These are phyloP conservation scores for Philaethria dido DNA, from an alignment of 2,888 invertebrate species.

Conservation along the genomic window DNA sequence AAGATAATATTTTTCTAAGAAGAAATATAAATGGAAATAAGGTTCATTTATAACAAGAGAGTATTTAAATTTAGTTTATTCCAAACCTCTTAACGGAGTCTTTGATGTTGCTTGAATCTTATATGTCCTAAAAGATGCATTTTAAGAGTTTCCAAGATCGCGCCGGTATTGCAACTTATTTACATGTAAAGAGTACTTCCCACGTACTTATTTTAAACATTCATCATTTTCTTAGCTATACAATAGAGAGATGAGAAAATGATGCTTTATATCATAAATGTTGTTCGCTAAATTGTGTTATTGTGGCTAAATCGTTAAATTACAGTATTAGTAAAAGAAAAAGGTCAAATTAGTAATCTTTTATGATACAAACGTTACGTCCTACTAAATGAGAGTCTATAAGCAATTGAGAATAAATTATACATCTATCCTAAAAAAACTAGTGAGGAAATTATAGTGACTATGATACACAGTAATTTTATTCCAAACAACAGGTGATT, in stretches of 20 bases:
- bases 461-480: too few species aligned
- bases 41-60: conserved; percentile 16
- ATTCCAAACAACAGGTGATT: too few species aligned
- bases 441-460: too few species aligned
- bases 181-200: conserved; percentile 11
- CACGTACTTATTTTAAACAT: background rate
- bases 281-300: background rate
- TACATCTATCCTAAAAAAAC: too few species aligned
- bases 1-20: background rate
- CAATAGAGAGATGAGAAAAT: background rate
- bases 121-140: conserved; percentile 15
- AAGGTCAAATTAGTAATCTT: too few species aligned
- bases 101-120: conserved; percentile 26
- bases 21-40: background rate
- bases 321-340: background rate
- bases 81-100: conserved; percentile 4
- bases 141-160: conserved; percentile 24
- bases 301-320: background rate
- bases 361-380: too few species aligned
- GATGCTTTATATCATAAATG: background rate
- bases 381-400: too few species aligned
- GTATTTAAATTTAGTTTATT: conserved; percentile 25
- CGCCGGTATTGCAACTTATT: conserved; percentile 2
- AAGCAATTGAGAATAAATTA: too few species aligned
- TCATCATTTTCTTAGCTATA: too few species aligned